Conservation (phyloP, 2,888 invertebrate species). For the Herminia tarsipennalis region DNA sequence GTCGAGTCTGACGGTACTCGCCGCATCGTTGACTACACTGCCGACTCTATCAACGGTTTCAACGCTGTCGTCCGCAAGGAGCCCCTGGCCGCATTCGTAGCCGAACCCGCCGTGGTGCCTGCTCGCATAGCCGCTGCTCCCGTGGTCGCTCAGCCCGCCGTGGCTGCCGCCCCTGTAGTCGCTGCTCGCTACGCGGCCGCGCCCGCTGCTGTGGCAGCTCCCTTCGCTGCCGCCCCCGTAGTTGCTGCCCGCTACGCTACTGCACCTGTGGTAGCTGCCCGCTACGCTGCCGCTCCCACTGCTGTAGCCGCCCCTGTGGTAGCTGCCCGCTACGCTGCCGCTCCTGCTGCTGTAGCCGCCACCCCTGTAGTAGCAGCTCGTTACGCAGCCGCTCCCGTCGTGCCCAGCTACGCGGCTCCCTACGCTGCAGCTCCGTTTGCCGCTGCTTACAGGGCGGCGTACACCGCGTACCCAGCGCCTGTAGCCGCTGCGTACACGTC, state of each 20-base stretch:
- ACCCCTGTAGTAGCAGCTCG: slow-evolving; percentile 40
- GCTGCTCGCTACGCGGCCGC: slow-evolving; percentile 54
- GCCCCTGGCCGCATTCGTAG: slow-evolving; percentile 66
- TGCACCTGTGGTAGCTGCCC: slow-evolving; percentile 27
- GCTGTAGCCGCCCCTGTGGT: slow-evolving; percentile 33
- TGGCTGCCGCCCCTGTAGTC: slow-evolving; percentile 46
- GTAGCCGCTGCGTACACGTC: slow-evolving; percentile 44
- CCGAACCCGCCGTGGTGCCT: slow-evolving; percentile 59
- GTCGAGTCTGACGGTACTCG: slow-evolving; percentile 76
- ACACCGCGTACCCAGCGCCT: slow-evolving; percentile 59
- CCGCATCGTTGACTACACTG: slow-evolving; percentile 72
- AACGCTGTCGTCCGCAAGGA: slow-evolving; percentile 78
- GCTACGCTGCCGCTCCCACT: slow-evolving; percentile 52
- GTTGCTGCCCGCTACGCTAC: slow-evolving; percentile 51
- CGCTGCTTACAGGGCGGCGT: slow-evolving; percentile 45
- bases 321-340: slow-evolving; percentile 26
- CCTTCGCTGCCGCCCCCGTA: slow-evolving; percentile 45
- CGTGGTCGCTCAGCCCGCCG: slow-evolving; percentile 76
- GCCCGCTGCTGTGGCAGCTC: slow-evolving; percentile 41
- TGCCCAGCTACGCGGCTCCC: slow-evolving; percentile 38
- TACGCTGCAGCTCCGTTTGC: too few relatives aligned
- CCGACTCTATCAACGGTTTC: slow-evolving; percentile 75
- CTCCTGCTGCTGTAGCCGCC: slow-evolving; percentile 38
- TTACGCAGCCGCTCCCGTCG: slow-evolving; percentile 60
- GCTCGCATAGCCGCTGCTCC: slow-evolving; percentile 58